Conservation (phyloP, 2,113 vertebrate genomes). For the Aptenodytes forsteri region DNA sequence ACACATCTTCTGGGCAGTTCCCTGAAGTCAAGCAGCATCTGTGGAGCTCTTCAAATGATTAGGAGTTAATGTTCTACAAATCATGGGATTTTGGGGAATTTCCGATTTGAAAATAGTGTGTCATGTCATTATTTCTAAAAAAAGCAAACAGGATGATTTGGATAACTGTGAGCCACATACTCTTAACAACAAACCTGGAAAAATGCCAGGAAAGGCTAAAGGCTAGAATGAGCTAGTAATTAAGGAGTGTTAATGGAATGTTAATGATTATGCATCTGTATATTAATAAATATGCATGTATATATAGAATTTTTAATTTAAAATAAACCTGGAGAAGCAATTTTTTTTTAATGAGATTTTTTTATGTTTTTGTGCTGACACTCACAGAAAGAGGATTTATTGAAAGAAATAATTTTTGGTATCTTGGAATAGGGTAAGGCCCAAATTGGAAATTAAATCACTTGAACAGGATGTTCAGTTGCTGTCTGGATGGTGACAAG, state of each 20-base stretch:
- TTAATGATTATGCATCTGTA: neutral
- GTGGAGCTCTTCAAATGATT: neutral
- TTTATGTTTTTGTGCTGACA: neutral
- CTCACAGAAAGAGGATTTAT: neutral
- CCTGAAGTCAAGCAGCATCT: neutral
- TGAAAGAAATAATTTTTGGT: neutral
- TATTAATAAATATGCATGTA: neutral
- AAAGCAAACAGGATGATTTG: neutral
- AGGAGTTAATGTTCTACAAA: neutral
- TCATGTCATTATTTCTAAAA: neutral
- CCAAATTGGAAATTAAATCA: neutral
- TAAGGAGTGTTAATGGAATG: neutral
- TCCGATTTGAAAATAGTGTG: neutral
- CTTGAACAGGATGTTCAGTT: neutral
- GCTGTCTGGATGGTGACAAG: neutral
- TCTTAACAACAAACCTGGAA: neutral
- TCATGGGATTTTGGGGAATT: neutral
- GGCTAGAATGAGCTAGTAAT: neutral
- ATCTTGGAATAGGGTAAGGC: neutral
- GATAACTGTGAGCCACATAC: neutral
- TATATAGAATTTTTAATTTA: neutral
- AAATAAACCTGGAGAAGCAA: neutral
- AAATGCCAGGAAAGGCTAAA: neutral
- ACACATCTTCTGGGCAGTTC: neutral
- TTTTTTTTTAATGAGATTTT: neutral